Evolutionary conservation across 2,797 vertebrate genomes (phyloP).

Genomic region (Gallinago nigripennis): DNA sequence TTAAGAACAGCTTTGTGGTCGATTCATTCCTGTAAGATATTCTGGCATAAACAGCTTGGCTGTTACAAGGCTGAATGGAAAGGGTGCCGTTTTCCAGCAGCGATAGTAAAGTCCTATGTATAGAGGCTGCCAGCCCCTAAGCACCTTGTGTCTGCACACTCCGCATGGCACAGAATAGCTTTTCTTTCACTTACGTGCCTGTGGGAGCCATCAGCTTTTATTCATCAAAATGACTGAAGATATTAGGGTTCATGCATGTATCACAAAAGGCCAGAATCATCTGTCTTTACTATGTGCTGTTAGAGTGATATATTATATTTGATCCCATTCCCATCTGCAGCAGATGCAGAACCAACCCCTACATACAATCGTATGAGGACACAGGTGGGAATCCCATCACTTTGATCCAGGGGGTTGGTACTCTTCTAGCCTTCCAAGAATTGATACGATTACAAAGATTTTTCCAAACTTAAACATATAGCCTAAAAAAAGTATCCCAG

Average conservation of each 20-base stretch:
- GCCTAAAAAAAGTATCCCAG: neutral
- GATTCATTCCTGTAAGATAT: neutral
- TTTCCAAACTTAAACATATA: neutral
- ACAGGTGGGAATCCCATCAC: neutral
- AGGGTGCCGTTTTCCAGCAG: neutral
- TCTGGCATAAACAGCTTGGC: neutral
- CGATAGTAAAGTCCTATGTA: neutral
- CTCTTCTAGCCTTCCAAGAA: neutral
- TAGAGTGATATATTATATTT: neutral
- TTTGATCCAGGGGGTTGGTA: neutral
- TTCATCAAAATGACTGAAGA: neutral
- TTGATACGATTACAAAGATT: neutral
- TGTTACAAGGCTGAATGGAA: neutral
- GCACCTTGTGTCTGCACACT: neutral
- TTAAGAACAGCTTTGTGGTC: neutral
- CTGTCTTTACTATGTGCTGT: neutral
- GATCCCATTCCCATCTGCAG: neutral
- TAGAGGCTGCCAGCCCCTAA: neutral
- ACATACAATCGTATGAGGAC: neutral
- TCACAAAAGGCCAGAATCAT: neutral
- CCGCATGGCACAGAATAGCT: neutral
- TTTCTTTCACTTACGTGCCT: neutral
- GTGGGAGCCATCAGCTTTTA: neutral
- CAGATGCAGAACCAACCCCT: neutral
- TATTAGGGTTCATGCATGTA: neutral